phyloP scores from a whole-genome alignment of 1,140 invertebrate genomes.

The Drosophila willistoni region DNA sequence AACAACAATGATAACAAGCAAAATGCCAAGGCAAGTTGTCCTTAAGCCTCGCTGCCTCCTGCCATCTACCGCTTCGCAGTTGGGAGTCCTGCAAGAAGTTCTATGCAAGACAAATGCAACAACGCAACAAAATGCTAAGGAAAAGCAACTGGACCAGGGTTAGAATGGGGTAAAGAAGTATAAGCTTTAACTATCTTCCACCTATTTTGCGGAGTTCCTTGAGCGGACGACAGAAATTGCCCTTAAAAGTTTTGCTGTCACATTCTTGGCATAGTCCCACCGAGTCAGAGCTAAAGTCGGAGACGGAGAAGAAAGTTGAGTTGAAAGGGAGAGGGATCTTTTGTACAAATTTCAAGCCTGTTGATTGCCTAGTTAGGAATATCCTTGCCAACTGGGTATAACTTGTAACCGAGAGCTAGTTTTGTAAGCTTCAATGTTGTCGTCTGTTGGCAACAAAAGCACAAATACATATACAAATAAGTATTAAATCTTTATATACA shows the following conservation, averaged over 20 bases:
- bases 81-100: conserved; percentile 35
- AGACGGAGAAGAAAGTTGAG: background rate
- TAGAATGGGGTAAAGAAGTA: background rate
- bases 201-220: conserved; percentile 40
- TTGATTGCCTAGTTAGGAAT: conserved; percentile 71
- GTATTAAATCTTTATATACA: too few relatives aligned
- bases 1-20: conserved; percentile 22
- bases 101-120: conserved; percentile 66
- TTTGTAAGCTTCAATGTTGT: conserved; percentile 4
- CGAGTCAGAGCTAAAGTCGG: background rate
- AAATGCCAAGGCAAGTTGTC: conserved; percentile 41
- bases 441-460: background rate
- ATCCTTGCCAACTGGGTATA: conserved; percentile 15
- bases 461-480: background rate
- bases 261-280: conserved; percentile 57
- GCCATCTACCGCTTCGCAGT: conserved; percentile 11
- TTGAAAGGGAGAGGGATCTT: conserved; percentile 16
- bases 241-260: conserved; percentile 65
- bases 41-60: conserved; percentile 17
- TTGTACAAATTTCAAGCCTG: conserved; percentile 57
- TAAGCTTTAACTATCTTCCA: conserved; percentile 38
- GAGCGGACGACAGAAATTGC: conserved; percentile 39
- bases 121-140: conserved; percentile 30
- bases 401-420: conserved; percentile 2
- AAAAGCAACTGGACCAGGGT: too few relatives aligned